phyloP scores from a whole-genome alignment of 1,140 invertebrate genomes.

The Drosophila oshimai region DNA sequence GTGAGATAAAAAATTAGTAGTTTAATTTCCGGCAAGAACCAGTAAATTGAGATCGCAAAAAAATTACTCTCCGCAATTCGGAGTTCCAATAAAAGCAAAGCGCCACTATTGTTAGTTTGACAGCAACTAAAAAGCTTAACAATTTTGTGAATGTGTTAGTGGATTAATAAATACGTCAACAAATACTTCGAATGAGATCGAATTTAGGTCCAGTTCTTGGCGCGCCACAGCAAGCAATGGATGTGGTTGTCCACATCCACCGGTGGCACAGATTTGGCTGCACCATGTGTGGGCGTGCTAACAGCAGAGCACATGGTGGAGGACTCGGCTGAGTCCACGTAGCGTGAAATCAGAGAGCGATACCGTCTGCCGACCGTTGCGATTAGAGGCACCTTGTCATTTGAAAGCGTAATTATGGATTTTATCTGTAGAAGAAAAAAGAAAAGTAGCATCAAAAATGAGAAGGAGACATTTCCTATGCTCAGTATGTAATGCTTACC shows the following conservation, averaged over 20 bases:
- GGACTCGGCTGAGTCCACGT: constrained; percentile 84
- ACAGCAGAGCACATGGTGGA: constrained; percentile 23
- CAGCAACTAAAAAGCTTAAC: constrained; percentile 4
- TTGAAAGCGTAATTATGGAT: constrained; percentile 78
- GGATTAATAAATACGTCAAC: constrained; percentile 22
- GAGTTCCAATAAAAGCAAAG: too few relatives aligned
- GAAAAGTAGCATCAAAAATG: background rate
- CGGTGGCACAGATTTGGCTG: constrained; percentile 50
- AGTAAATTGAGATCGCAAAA: too few relatives aligned
- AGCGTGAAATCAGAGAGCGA: constrained; percentile 89
- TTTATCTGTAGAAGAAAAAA: constrained; percentile 74
- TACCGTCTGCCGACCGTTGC: constrained; percentile 93
- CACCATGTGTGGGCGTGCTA: constrained; percentile 64
- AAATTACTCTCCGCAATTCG: too few relatives aligned
- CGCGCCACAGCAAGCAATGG: constrained; percentile 88
- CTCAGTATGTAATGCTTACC: constrained; percentile 83
- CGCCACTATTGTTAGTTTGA: background rate
- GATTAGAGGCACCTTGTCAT: constrained; percentile 84
- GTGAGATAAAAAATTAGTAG: too few relatives aligned
- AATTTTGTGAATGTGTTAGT: background rate
- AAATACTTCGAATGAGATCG: constrained; percentile 47
- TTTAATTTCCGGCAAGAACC: too few relatives aligned
- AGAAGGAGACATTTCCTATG: background rate
- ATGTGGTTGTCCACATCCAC: constrained; percentile 85
- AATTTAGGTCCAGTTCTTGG: constrained; percentile 87